These are phyloP conservation scores for Brachyopa scutellaris DNA, from an alignment of 2,888 invertebrate genomes.

Conservation along the genomic window DNA sequence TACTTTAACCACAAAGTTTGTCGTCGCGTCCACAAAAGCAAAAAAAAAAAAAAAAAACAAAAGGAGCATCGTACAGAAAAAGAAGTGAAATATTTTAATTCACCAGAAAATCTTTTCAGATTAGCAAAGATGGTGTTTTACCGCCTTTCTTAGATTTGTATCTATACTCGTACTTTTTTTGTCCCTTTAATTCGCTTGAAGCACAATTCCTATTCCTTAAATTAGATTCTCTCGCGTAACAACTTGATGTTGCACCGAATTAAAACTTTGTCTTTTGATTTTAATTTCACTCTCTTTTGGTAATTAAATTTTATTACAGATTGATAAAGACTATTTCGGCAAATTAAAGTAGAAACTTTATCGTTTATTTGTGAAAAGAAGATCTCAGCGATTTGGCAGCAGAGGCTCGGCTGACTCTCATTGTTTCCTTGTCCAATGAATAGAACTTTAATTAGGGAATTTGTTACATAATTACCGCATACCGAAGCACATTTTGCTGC, in stretches of 20 bases:
- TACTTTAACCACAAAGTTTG: conserved; percentile 67
- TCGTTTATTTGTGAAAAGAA: conserved; percentile 32
- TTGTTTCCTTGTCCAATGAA: conserved; percentile 52
- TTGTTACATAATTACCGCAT: conserved; percentile 51
- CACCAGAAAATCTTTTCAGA: conserved; percentile 69
- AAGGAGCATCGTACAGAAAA: background rate
- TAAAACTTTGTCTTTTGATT: conserved; percentile 72
- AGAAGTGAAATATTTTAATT: conserved; percentile 53
- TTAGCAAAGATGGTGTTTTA: conserved; percentile 62
- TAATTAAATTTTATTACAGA: conserved; percentile 70
- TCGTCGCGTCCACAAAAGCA: conserved; percentile 37
- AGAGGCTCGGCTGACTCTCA: conserved; percentile 15
- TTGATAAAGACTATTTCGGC: conserved; percentile 69
- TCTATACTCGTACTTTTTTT: conserved; percentile 21
- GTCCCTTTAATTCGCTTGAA: conserved; percentile 27
- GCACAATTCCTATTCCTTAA: conserved; percentile 53
- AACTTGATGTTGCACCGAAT: conserved; percentile 69
- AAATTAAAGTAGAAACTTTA: conserved; percentile 66
- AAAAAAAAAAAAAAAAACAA: conserved; percentile 23
- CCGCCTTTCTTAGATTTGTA: conserved; percentile 61
- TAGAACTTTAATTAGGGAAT: conserved; percentile 62
- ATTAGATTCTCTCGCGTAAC: conserved; percentile 61
- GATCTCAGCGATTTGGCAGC: conserved; percentile 3
- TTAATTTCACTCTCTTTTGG: conserved; percentile 48
- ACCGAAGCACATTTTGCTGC: conserved; percentile 30